A percentile compares a stretch with the other conserved stretches of the same genome.
These are phyloP conservation scores for Uloborus plumipes DNA, from an alignment of 2,888 invertebrate genomes.

Conservation along the genomic window DNA sequence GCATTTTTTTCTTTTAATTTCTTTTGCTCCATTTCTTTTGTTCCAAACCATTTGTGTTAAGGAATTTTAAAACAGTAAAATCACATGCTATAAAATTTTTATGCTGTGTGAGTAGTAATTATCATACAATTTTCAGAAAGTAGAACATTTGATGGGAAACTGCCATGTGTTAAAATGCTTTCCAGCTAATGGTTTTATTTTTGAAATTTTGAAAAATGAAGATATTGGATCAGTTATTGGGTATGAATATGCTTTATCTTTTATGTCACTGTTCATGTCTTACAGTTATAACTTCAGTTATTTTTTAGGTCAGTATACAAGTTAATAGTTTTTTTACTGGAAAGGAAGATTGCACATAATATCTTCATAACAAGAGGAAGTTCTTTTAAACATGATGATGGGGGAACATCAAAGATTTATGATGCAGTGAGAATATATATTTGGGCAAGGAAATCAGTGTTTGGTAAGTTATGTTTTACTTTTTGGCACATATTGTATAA, in stretches of 20 bases:
- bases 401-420: conserved; percentile 65
- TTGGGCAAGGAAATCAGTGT: conserved; percentile 78
- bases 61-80: too few relatives aligned
- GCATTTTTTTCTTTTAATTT: too few relatives aligned
- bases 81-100: too few relatives aligned
- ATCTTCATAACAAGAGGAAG: conserved; percentile 78
- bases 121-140: conserved; percentile 13
- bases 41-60: too few relatives aligned
- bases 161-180: conserved; percentile 75
- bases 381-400: conserved; percentile 25
- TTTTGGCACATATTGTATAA: not conserved
- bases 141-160: conserved; percentile 73
- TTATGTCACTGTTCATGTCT: conserved; percentile 3
- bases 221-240: conserved; percentile 12
- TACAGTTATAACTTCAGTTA: conserved; percentile 19
- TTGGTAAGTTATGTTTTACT: conserved; percentile 68
- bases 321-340: conserved; percentile 74
- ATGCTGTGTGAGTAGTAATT: too few relatives aligned
- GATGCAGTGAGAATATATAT: conserved; percentile 76
- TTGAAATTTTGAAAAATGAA: conserved; percentile 73
- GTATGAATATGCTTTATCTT: conserved; percentile 40
- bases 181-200: conserved; percentile 81
- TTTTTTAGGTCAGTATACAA: conserved; percentile 63
- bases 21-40: too few relatives aligned
- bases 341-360: conserved; percentile 81